Evolutionary conservation across 2,797 vertebrate genomes (phyloP).

Genomic region (Protonibea diacanthus): DNA sequence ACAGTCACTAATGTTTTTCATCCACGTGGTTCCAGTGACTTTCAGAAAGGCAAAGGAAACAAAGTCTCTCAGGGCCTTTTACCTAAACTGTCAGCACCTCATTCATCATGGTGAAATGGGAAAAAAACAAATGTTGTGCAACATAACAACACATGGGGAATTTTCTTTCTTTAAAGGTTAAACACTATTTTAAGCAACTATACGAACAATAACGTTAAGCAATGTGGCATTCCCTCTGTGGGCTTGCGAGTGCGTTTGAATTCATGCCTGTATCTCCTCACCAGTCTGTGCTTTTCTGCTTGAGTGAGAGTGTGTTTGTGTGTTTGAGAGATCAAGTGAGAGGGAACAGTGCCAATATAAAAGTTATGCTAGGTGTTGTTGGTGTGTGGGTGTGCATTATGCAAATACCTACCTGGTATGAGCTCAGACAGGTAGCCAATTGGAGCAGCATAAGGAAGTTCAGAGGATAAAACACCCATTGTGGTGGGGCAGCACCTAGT

Average conservation of each 20-base stretch:
- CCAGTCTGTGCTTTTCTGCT: slow-evolving; percentile 21
- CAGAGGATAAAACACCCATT: slow-evolving; percentile 77
- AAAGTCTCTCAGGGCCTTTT: slow-evolving; percentile 45
- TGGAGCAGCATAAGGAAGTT: slow-evolving; percentile 80
- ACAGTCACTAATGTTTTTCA: slow-evolving; percentile 19
- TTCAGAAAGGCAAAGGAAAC: slow-evolving; percentile 27
- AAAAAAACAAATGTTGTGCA: slow-evolving; percentile 58
- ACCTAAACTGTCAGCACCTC: slow-evolving; percentile 61
- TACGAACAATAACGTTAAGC: slow-evolving; percentile 38
- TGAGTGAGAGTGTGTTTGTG: slow-evolving; percentile 27
- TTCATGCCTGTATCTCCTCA: slow-evolving; percentile 11
- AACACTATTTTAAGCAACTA: slow-evolving; percentile 59
- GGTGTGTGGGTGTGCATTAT: slow-evolving; percentile 72
- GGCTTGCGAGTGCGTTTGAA: slow-evolving; percentile 28
- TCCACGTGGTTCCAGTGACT: slow-evolving; percentile 18
- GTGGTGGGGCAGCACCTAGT: slow-evolving; percentile 73
- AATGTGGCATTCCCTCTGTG: slow-evolving; percentile 13
- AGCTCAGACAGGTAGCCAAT: slow-evolving; percentile 73
- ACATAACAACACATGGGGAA: slow-evolving; percentile 30
- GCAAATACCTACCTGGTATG: slow-evolving; percentile 76
- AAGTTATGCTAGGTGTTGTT: slow-evolving; percentile 42
- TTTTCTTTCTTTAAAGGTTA: slow-evolving; percentile 54
- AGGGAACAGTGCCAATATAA: slow-evolving; percentile 27
- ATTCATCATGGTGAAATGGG: slow-evolving; percentile 61
- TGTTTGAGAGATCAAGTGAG: slow-evolving; percentile 17